phyloP scores from a whole-genome alignment of 2,113 vertebrate species.

The Pygoscelis antarcticus region DNA sequence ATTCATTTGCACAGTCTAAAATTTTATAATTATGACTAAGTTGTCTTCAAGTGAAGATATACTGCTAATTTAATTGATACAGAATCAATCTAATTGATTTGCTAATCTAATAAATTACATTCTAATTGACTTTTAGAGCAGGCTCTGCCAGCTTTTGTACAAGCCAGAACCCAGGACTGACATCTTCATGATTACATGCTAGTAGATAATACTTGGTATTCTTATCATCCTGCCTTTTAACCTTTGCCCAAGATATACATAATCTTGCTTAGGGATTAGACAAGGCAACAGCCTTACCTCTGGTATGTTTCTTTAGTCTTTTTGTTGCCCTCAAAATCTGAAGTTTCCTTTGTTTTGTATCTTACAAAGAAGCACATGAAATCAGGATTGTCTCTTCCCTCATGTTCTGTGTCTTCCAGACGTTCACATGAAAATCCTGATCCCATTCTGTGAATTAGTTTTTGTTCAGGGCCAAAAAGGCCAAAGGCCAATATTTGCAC shows the following conservation, averaged over 20 bases:
- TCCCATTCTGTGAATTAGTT: background rate
- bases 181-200: background rate
- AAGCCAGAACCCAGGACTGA: background rate
- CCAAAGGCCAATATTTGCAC: background rate
- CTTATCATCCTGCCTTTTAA: background rate
- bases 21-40: background rate
- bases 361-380: background rate
- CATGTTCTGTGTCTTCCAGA: background rate
- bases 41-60: background rate
- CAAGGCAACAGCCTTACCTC: background rate
- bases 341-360: background rate
- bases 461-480: background rate
- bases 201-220: background rate
- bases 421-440: background rate
- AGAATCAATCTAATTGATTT: background rate
- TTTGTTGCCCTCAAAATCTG: background rate
- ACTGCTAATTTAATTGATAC: background rate
- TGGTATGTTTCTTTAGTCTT: background rate
- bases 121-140: background rate
- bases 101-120: background rate
- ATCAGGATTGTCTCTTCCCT: background rate
- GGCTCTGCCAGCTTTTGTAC: background rate
- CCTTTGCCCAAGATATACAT: rapidly evolving
- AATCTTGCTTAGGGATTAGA: background rate
- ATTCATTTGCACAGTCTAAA: background rate